Evolutionary conservation across 1,140 invertebrate genomes (phyloP).

Genomic region (Latrodectus geometricus): DNA sequence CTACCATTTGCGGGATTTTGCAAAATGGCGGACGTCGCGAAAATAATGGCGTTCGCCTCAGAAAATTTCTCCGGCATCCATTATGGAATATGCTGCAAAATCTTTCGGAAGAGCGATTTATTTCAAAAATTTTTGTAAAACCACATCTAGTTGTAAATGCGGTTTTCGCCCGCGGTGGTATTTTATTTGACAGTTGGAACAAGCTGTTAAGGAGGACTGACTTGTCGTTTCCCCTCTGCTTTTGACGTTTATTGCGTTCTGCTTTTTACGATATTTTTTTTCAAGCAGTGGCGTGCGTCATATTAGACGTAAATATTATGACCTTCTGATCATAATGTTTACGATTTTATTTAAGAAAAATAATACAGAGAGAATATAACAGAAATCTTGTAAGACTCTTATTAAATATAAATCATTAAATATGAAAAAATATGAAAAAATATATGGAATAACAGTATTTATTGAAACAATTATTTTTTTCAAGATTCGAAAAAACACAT

Average conservation of each 20-base stretch:
- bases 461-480: too few relatives aligned
- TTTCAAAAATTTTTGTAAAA: slow-evolving; percentile 22
- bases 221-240: not conserved
- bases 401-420: too few relatives aligned
- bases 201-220: slow-evolving; percentile 16
- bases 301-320: too few relatives aligned
- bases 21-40: slow-evolving; percentile 30
- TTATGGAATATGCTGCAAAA: slow-evolving; percentile 29
- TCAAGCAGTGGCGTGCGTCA: too few relatives aligned
- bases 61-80: slow-evolving; percentile 13
- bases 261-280: not conserved
- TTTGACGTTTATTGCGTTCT: not conserved
- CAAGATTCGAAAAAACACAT: too few relatives aligned
- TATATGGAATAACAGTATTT: too few relatives aligned
- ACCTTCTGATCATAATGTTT: too few relatives aligned
- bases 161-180: slow-evolving; percentile 11
- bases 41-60: slow-evolving; percentile 5
- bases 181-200: slow-evolving; percentile 33
- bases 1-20: slow-evolving; percentile 13
- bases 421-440: too few relatives aligned
- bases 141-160: slow-evolving; percentile 14
- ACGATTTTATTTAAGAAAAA: too few relatives aligned
- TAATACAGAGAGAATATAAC: too few relatives aligned
- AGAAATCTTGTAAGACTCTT: too few relatives aligned
- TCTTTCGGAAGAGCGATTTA: slow-evolving; percentile 18